A percentile compares a stretch with the other conserved stretches of the same genome.
Conservation (phyloP, 1,140 invertebrate species). For the Anthonomus grandis region DNA sequence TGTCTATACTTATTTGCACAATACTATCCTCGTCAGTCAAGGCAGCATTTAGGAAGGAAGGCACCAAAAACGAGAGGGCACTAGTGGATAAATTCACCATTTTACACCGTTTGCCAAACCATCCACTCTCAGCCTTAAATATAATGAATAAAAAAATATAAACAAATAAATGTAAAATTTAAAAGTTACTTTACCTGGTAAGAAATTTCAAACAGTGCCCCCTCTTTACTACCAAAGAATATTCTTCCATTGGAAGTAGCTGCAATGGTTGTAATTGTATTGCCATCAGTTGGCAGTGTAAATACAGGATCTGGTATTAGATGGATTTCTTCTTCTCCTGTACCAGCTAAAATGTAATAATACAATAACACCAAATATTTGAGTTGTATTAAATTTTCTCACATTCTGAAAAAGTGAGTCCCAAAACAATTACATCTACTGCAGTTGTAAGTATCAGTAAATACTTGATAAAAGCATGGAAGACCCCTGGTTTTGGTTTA, state of each 20-base stretch:
- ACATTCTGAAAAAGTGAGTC: constrained; percentile 55
- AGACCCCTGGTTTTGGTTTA: constrained; percentile 80
- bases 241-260: constrained; percentile 84
- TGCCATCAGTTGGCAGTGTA: constrained; percentile 87
- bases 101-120: constrained; percentile 93
- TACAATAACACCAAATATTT: too few relatives aligned
- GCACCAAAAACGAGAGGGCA: constrained; percentile 81
- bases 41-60: constrained; percentile 83
- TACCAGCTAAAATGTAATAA: background rate
- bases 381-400: constrained; percentile 39
- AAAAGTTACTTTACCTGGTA: constrained; percentile 70
- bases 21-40: constrained; percentile 86
- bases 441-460: constrained; percentile 87
- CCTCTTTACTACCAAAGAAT: constrained; percentile 93
- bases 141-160: background rate
- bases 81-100: constrained; percentile 94
- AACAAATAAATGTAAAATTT: background rate
- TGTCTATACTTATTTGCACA: constrained; percentile 86
- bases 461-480: constrained; percentile 90
- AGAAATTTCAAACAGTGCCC: constrained; percentile 90
- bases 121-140: constrained; percentile 71
- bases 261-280: constrained; percentile 77
- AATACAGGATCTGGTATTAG: constrained; percentile 92
- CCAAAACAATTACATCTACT: constrained; percentile 88
- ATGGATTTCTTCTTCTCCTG: constrained; percentile 74